Conservation (phyloP, 2,113 vertebrate genomes). For the Lontra canadensis region DNA sequence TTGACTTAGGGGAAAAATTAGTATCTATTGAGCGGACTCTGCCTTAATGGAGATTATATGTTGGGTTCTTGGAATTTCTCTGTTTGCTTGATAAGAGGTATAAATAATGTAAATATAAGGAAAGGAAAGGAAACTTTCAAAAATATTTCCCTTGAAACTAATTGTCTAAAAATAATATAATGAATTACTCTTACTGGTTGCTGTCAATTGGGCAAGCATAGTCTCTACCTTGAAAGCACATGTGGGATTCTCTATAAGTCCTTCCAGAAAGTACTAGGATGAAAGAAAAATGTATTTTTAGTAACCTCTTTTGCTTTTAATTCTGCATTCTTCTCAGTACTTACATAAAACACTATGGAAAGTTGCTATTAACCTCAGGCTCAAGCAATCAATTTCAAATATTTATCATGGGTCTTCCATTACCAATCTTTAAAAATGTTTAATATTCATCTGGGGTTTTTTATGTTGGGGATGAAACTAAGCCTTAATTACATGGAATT, state of each 20-base stretch:
- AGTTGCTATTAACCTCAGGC: not conserved
- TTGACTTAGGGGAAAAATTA: not conserved
- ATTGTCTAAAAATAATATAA: slow-evolving; percentile 12
- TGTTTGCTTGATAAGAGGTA: not conserved
- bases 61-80: not conserved
- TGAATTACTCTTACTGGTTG: not conserved
- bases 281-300: slow-evolving; percentile 23
- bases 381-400: not conserved
- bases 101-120: not conserved
- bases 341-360: not conserved
- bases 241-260: not conserved
- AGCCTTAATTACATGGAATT: not conserved
- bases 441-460: not conserved
- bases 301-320: not conserved
- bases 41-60: not conserved
- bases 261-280: not conserved
- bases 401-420: not conserved
- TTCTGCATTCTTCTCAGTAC: not conserved
- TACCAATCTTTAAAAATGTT: not conserved
- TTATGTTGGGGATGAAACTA: not conserved
- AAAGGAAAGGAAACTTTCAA: slow-evolving; percentile 9
- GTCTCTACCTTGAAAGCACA: not conserved
- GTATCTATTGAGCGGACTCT: not conserved
- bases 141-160: not conserved
- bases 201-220: not conserved